Conservation (phyloP, 2,797 vertebrate species). For the Rallus crepitans region DNA sequence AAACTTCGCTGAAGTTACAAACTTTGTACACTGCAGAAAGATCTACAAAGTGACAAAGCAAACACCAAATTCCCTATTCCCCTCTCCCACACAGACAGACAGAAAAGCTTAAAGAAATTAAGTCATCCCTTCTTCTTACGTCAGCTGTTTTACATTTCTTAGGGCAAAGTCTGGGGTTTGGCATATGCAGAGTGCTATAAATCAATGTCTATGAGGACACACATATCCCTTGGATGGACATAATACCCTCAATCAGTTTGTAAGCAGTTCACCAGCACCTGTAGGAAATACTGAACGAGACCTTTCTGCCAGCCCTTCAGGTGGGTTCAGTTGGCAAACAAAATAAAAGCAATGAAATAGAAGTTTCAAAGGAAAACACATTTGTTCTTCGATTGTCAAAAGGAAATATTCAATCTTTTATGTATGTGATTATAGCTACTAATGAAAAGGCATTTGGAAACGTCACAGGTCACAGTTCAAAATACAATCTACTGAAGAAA, state of each 20-base stretch:
- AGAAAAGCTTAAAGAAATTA: not conserved
- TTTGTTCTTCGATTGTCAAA: not conserved
- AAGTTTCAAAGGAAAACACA: not conserved
- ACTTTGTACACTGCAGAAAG: not conserved
- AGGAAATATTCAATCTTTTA: not conserved
- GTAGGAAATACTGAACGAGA: not conserved
- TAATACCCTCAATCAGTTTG: not conserved
- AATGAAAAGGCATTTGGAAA: not conserved
- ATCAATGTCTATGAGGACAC: not conserved
- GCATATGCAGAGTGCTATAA: not conserved
- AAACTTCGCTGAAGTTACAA: not conserved
- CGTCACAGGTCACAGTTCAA: not conserved
- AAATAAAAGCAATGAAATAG: not conserved
- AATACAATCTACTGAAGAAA: not conserved
- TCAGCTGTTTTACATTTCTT: not conserved
- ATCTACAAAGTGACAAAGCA: not conserved
- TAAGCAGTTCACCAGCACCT: not conserved
- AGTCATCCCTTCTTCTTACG: not conserved
- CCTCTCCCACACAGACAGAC: not conserved
- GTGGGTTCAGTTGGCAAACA: not conserved
- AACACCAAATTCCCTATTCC: not conserved
- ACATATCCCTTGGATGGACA: not conserved
- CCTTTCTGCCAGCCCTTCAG: constrained; percentile 35
- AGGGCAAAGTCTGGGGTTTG: not conserved
- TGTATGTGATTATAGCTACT: not conserved